Conservation (phyloP, 2,113 vertebrate species). For the Archocentrus centrarchus region DNA sequence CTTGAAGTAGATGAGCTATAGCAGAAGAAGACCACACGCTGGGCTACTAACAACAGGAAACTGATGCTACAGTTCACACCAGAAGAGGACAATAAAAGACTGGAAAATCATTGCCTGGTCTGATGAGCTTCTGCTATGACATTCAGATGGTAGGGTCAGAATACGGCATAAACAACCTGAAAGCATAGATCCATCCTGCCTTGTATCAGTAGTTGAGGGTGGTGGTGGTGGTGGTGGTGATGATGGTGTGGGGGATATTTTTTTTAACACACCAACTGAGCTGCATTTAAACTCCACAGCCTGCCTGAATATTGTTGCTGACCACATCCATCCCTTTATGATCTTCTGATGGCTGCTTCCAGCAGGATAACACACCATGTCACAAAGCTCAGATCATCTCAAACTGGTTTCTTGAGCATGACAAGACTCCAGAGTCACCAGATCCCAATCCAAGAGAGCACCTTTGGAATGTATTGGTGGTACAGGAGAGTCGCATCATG, state of each 20-base stretch:
- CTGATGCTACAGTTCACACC: rapidly evolving
- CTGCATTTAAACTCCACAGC: too few relatives aligned
- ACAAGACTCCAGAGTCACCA: too few relatives aligned
- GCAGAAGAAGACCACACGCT: neutral
- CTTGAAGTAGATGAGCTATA: neutral
- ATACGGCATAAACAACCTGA: neutral
- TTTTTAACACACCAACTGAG: too few relatives aligned
- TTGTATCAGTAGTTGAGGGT: neutral
- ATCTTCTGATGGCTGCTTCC: too few relatives aligned
- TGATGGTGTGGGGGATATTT: too few relatives aligned
- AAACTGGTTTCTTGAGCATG: too few relatives aligned
- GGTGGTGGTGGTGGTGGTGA: neutral
- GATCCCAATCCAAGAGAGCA: neutral
- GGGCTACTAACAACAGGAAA: too few relatives aligned
- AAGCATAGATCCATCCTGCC: neutral
- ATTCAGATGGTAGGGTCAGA: neutral
- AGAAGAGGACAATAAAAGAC: neutral
- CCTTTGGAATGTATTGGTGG: neutral
- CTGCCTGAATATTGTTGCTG: too few relatives aligned
- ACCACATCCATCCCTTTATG: too few relatives aligned
- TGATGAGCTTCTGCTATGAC: rapidly evolving
- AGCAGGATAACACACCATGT: too few relatives aligned
- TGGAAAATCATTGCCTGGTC: neutral
- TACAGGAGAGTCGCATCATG: too few relatives aligned
- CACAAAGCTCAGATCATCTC: too few relatives aligned